Evolutionary conservation across 92 coral and sea anemone species (phyloP).

Genomic region (Heliopora coerulea): DNA sequence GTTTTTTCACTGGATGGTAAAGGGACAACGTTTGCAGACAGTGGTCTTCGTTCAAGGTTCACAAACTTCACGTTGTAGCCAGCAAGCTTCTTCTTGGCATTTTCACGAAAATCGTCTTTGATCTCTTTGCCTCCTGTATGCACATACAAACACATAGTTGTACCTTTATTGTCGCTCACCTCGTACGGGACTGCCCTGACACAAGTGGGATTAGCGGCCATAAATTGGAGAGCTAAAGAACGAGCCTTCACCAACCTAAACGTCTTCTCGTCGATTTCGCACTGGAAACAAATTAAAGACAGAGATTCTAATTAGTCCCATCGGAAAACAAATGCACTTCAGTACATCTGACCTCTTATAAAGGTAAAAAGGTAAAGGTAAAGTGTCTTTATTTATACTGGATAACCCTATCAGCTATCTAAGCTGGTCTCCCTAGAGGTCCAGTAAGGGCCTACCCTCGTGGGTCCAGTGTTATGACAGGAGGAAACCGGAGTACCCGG

Average conservation of each 20-base stretch:
- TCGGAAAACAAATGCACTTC: no score
- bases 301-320: no score
- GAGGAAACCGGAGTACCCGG: no score
- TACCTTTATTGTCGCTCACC: not conserved
- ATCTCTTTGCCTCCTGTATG: slow-evolving; percentile 19
- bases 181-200: slow-evolving; percentile 37
- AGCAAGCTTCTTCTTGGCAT: slow-evolving; percentile 17
- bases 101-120: not conserved
- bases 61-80: not conserved
- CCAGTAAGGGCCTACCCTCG: no score
- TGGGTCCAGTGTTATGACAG: no score
- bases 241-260: not conserved
- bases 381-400: no score
- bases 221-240: slow-evolving; percentile 24
- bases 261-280: no score
- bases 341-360: no score
- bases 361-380: no score
- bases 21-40: not conserved
- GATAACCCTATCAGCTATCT: no score
- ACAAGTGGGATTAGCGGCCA: slow-evolving; percentile 24
- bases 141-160: slow-evolving; percentile 27
- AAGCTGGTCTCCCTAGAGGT: no score
- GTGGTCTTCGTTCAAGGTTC: slow-evolving; percentile 10
- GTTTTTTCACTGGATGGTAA: slow-evolving; percentile 9
- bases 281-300: no score